Evolutionary conservation across 1,140 invertebrate species (phyloP), one percentile per base, ranked within the genome.

Genomic region (Tenebrio molitor): DNA sequence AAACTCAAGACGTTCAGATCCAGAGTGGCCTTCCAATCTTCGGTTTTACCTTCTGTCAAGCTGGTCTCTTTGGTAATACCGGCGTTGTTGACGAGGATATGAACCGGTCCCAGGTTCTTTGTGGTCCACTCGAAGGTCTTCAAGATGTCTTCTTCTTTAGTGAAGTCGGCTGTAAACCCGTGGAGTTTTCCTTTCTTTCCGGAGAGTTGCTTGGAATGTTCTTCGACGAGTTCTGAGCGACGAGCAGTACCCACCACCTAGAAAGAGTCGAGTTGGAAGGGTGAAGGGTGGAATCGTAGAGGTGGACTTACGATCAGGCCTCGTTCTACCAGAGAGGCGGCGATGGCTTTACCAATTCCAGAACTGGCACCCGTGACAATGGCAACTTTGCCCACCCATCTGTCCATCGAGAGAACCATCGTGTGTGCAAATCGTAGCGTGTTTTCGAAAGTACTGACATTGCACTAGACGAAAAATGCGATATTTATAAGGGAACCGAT

Each of bases 171-270:
- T 72, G 87, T 80, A 7, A 87, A 64, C 0, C 88, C 78, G 71
- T 86, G 81, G 1, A 89, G 83, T 69, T 84, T 79, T 10, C 82
- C 85, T 0, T 77, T 78, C 25, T 77, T 66, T 17, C 78, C 64
- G 7, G 33, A 14, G 7, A 79, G 36, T 23, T 39, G 62, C 33
- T 69, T 68, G 19, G 67, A 66, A 4, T 74, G 23, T 71, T 86
- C 82, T 69, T 89, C 81, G 17, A 94, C 83, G 21, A 84, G 83
- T 6, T 90, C 85, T 10, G 87, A 77, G 65, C 91, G 86, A 46
- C 92, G 85, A 0, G 92, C 91, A 33, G 93, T 83, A 0, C 90
- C 93, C 0, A 93, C 86, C 8, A 94, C 92, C 74, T 76, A 63
- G 23, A 53, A n/a, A 29, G 8, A 17, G 8, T 4, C 25, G 8